These are phyloP conservation scores for Austrolebias charrua DNA, from an alignment of 2,797 vertebrate species.

Conservation along the genomic window DNA sequence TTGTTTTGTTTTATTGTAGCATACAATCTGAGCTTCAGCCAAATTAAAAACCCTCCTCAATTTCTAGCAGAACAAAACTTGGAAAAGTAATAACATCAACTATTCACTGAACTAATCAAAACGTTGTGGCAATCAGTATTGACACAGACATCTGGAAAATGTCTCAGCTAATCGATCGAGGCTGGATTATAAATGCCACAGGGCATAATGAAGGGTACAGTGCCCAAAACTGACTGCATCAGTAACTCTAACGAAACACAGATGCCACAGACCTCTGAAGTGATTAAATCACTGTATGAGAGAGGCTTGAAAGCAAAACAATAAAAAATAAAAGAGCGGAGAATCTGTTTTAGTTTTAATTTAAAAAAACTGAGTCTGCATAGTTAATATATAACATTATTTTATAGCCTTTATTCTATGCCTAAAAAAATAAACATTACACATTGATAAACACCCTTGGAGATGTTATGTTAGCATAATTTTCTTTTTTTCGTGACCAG, in stretches of 20 bases:
- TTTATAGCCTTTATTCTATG: too few relatives aligned
- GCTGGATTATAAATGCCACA: constrained; percentile 14
- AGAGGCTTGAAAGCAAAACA: neutral
- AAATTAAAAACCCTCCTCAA: neutral
- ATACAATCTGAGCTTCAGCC: neutral
- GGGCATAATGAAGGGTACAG: constrained; percentile 20
- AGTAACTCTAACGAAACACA: constrained; percentile 22
- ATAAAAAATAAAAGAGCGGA: too few relatives aligned
- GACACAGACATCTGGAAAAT: constrained; percentile 42
- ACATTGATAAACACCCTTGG: too few relatives aligned
- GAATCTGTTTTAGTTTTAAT: too few relatives aligned
- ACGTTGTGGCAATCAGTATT: neutral
- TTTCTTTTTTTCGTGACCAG: too few relatives aligned
- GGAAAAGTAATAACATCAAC: neutral
- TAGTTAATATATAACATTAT: too few relatives aligned
- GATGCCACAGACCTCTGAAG: neutral
- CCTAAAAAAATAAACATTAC: too few relatives aligned
- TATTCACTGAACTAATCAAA: neutral
- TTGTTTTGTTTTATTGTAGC: constrained; percentile 2
- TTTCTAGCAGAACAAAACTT: neutral
- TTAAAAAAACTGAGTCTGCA: too few relatives aligned
- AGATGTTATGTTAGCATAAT: too few relatives aligned
- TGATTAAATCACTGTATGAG: neutral
- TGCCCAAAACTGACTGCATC: constrained; percentile 1
- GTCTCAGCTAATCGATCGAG: constrained; percentile 1